Evolutionary conservation across 2,113 vertebrate genomes (phyloP), one percentile per base, ranked within the genome.

Genomic region (Myxocyprinus asiaticus): DNA sequence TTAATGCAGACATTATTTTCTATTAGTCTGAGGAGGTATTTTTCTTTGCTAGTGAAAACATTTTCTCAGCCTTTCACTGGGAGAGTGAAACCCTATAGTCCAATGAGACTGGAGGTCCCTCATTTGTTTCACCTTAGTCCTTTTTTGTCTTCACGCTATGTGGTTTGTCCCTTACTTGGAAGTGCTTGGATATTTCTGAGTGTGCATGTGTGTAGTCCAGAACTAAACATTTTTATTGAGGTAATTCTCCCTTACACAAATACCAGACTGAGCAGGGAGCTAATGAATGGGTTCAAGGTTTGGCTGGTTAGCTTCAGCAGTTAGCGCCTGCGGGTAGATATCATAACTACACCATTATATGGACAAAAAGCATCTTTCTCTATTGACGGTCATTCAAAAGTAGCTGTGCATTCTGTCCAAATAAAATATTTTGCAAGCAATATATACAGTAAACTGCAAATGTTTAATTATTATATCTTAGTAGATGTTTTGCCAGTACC

Each of bases 31-130:
- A 33, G 53, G 77, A 62, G 59, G 61, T 42, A n/a, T 74, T 58
- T 82, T 64, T 63, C 70, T 82, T 73, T 22, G 43, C 67, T 64
- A 12, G 15, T 55, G 42, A 79, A 78, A 82, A 78, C 33, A 78
- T 79, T 79, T 75, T 76, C 70, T 51, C 65, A 78, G 70, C 67
- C 77, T 45, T 74, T 76, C 15, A 45, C 42, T 43, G 56, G n/a
- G 15, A 42, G 48, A 63, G 15, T 79, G 77, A 82, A 75, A 75
- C 71, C 15, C 12, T 80, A 67, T 66, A 56, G 14, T 22, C 51
- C 22, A 33, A 33, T 33, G 22, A 33, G 22, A 33, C 22, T 33
- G 22, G 22, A 33, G 22, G 22, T 42, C 67, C 14, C 15, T 70
- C 66, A 33, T 50, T 50, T 68, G 45, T 48, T 48, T 67, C 45